Percentiles rank a stretch among this genome's conserved stretches.
Conservation (phyloP, 2,888 invertebrate species). For the Hesperia comma region DNA sequence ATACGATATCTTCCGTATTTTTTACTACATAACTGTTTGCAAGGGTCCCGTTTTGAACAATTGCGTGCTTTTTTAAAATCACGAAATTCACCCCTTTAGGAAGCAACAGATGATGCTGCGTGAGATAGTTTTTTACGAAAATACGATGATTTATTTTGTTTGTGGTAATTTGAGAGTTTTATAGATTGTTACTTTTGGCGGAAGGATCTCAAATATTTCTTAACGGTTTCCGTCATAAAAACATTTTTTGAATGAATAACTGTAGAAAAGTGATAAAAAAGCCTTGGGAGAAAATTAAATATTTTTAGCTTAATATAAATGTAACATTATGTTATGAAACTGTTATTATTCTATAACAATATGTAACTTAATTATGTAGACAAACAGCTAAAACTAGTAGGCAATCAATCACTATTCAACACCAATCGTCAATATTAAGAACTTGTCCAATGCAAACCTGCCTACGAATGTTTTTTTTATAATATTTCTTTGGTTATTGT, state of each 20-base stretch:
- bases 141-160: constrained; percentile 81
- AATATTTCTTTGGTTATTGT: constrained; percentile 42
- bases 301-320: too few relatives aligned
- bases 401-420: background rate
- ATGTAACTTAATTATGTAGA: too few relatives aligned
- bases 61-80: constrained; percentile 58
- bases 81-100: constrained; percentile 77
- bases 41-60: constrained; percentile 65
- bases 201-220: constrained; percentile 63
- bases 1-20: constrained; percentile 70
- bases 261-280: background rate
- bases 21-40: constrained; percentile 67
- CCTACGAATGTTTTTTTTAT: constrained; percentile 36
- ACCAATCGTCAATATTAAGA: constrained; percentile 1
- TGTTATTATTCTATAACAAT: too few relatives aligned
- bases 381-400: too few relatives aligned
- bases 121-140: constrained; percentile 72
- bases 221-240: constrained; percentile 63
- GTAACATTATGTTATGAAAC: too few relatives aligned
- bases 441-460: constrained; percentile 5
- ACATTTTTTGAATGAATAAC: background rate
- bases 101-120: constrained; percentile 75
- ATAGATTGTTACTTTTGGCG: constrained; percentile 67
- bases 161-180: constrained; percentile 82
- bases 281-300: too few relatives aligned